Base-by-base conservation (phyloP, 2,888 invertebrate species). In the Brassicogethes aeneus region DNA sequence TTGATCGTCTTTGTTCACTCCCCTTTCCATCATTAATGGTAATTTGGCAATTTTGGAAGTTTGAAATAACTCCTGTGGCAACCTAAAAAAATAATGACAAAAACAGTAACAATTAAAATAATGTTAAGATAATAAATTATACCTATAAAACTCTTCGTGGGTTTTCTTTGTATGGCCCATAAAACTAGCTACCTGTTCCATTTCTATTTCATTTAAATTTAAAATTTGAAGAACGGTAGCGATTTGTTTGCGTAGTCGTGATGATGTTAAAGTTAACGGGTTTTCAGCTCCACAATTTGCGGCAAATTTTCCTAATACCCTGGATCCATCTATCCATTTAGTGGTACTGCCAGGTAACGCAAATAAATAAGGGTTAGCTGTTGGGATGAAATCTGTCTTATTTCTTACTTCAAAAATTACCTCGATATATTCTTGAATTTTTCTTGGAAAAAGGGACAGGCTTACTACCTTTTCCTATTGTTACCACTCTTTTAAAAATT, bases 221-320 rank as follows among this genome's bases (percentile, higher is more conserved):
- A 49, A 31, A 10, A 50, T 39, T 43, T 52, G 52, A 35, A 51
- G 31, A 14, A 52, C 51, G 2, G 53, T 53, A 15, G 51, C 54
- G 17, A 54, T 54, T 39, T 54, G 52, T 44, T 55, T 54, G 35
- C 54, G 43, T 14, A 52, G 42, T 16, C 47, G 44, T n/a, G 50
- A 47, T 31, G 52, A 52, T 29, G 52, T 46, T 29, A 50, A 39
- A 16, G 35, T 36, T 17, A 32, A 32, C n/a, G 52, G 53, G 45
- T 50, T 45, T 45, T 45, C 30, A 23, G 49, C 44, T 10, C 49
- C 47, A 42, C 47, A 49, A 23, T 35, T 40, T 40, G 12, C 16
- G 5, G 54, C 45, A 48, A 42, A 52, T 42, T 52, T 51, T 32
- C 50, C 17, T 2, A 52, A 34, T 2, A 47, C 41, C 23, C 41